Evolutionary conservation across 2,797 vertebrate genomes (phyloP).

Genomic region (Tokudaia muenninki): DNA sequence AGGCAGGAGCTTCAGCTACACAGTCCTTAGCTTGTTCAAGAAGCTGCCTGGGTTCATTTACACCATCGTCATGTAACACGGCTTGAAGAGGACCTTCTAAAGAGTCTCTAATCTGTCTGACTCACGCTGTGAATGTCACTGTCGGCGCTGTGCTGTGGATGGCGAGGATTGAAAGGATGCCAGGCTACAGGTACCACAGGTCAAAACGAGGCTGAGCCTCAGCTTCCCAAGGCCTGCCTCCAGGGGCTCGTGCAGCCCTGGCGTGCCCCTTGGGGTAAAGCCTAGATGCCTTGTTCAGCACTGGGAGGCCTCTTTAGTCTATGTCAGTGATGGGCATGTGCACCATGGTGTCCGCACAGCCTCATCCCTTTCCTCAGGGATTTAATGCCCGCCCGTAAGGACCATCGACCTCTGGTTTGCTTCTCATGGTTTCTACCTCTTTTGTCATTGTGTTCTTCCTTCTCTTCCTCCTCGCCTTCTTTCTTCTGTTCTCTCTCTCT

Average conservation of each 20-base stretch:
- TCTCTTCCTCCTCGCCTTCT: too few species aligned
- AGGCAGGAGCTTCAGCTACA: background rate
- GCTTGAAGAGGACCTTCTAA: background rate
- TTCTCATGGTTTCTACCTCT: background rate
- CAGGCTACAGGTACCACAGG: background rate
- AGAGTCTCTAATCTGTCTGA: background rate
- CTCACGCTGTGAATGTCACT: background rate
- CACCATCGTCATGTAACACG: too few species aligned
- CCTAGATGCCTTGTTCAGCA: background rate
- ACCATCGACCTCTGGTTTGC: background rate
- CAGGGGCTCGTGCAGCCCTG: accelerated
- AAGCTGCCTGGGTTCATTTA: background rate
- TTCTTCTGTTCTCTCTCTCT: too few species aligned
- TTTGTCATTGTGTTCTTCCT: background rate
- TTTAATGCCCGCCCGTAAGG: accelerated
- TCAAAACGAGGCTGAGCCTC: background rate
- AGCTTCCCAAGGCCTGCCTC: background rate
- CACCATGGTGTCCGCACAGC: background rate
- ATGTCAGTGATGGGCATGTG: background rate
- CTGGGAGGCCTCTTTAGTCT: background rate
- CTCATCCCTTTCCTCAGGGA: accelerated
- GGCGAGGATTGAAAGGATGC: background rate
- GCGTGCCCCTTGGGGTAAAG: background rate
- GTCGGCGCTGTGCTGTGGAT: background rate
- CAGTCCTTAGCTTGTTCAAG: background rate